Base-by-base conservation (phyloP, 2,797 vertebrate genomes). In the Sebastes dallii region DNA sequence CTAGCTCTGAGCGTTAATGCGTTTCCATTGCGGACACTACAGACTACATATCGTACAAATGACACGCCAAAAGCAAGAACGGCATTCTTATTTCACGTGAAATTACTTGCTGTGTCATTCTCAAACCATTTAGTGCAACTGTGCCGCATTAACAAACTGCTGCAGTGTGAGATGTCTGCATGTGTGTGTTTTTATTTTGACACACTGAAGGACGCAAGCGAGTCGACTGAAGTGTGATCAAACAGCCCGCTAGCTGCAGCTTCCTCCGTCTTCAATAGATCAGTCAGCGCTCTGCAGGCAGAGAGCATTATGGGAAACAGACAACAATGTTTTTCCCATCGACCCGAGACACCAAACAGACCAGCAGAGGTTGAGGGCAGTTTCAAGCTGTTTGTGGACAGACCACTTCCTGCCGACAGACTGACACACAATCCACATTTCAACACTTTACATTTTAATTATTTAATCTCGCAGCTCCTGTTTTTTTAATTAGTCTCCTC, bases 291-390 rank as follows among this genome's bases (percentile, higher is more conserved):
- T 66, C 8, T 36, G 66, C 24, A 62, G 9, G 27, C 61, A 73
- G 42, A 72, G 29, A 60, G 69, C 68, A 66, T 66, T 39, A 36
- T 78, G 77, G 27, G 77, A 50, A 58, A 58, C 29, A 9, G 22
- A 25, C 22, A n/a, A 14, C 59, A 42, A 2, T 66, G 50, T 32
- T 24, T 11, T 6, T 14, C 30, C 18, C 20, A 25, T 11, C 16
- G 3, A 18, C 13, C 11, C n/a, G 11, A 39, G 20, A 58, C 24
- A 42, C 16, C n/a, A 10, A 11, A 29, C 14, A 29, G 16, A 42
- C 27, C 7, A 7, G 8, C 12, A 12, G 50, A 39, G 18, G 65
- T 42, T 30, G 22, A 56, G 36, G 54, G 27, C 22, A 2, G n/a
- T 74, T 16, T 62, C 39, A 46, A 24, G 55, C 22, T 27, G 14